Conservation (phyloP, 2,113 vertebrate genomes). For the Ageneiosus marmoratus region DNA sequence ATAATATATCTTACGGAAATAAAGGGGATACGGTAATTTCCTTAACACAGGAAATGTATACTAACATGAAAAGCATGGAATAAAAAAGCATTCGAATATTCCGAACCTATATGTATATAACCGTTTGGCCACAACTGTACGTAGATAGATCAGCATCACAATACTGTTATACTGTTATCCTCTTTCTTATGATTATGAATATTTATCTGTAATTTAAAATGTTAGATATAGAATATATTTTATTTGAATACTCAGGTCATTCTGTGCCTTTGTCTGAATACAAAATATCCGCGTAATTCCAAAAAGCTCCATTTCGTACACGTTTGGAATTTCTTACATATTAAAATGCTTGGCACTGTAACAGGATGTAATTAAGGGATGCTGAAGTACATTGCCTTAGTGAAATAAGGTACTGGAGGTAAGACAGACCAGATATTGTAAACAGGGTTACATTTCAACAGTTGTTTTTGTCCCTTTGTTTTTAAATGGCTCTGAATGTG, state of each 20-base stretch:
- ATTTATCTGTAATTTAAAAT: not conserved
- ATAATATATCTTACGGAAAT: not conserved
- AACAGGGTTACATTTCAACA: not conserved
- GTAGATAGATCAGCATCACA: not conserved
- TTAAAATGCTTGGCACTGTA: not conserved
- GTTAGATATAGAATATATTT: conserved; percentile 9
- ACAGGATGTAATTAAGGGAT: not conserved
- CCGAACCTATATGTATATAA: not conserved
- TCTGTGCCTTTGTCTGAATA: conserved; percentile 67
- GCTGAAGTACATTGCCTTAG: not conserved
- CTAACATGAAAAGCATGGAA: not conserved
- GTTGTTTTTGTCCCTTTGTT: not conserved
- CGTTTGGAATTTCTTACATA: not conserved
- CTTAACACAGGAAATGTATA: not conserved
- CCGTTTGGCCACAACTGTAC: not conserved
- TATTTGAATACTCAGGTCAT: conserved; percentile 65
- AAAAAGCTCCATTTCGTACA: conserved; percentile 7
- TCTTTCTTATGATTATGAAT: not conserved
- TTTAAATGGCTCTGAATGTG: not conserved
- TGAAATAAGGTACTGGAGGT: not conserved
- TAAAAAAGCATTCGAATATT: not conserved
- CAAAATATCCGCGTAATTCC: conserved; percentile 9
- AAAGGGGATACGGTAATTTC: not conserved
- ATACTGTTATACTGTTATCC: too few species aligned
- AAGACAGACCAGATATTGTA: not conserved